phyloP scores from a whole-genome alignment of 2,888 invertebrate species.

The Meteorus cinctellus region DNA sequence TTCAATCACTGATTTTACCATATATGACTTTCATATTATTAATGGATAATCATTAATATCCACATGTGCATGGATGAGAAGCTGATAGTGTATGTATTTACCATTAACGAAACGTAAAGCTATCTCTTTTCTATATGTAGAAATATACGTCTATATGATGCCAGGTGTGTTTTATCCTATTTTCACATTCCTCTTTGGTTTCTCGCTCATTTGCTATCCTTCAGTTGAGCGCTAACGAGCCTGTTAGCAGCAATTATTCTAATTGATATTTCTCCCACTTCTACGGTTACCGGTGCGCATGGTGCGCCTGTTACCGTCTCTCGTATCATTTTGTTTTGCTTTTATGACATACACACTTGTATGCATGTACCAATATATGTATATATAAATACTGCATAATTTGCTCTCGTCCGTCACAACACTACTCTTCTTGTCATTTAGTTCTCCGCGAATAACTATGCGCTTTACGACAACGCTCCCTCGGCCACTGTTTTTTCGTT shows the following conservation, averaged over 20 bases:
- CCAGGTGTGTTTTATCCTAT: constrained; percentile 59
- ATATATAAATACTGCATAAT: background rate
- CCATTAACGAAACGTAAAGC: background rate
- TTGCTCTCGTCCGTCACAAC: background rate
- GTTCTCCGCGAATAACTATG: constrained; percentile 56
- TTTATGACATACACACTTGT: constrained; percentile 19
- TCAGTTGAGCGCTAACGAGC: constrained; percentile 71
- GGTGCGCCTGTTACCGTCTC: constrained; percentile 43
- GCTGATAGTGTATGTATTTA: background rate
- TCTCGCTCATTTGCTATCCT: constrained; percentile 67
- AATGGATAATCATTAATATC: too few species aligned
- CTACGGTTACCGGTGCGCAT: constrained; percentile 19
- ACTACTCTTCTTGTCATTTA: constrained; percentile 24
- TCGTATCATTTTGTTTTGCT: constrained; percentile 46
- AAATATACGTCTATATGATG: constrained; percentile 7
- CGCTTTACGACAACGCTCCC: constrained; percentile 65
- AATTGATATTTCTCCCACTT: constrained; percentile 69
- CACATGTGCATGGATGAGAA: too few species aligned
- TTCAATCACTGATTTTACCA: background rate
- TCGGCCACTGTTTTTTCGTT: constrained; percentile 65
- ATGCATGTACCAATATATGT: background rate
- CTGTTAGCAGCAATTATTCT: constrained; percentile 73
- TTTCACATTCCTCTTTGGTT: constrained; percentile 57
- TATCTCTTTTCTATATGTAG: background rate
- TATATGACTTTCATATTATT: too few species aligned